Evolutionary conservation across 2,888 invertebrate genomes (phyloP), one percentile per base, ranked within the genome.

Genomic region (Pyrocoelia pectoralis): DNA sequence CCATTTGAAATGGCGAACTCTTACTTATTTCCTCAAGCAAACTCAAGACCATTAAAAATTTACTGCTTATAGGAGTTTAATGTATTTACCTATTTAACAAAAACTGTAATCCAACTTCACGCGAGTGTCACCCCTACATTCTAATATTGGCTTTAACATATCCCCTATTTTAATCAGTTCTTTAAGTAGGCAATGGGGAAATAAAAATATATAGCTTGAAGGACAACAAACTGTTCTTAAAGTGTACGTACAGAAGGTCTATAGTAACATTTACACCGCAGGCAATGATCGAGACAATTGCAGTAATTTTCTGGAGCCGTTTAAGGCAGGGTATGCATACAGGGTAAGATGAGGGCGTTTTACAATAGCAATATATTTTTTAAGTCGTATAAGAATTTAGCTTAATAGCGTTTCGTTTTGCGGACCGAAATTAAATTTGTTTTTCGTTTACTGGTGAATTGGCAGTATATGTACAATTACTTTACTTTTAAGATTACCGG

Each of bases 101-200:
- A 61, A 61, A 65, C 57, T 53, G 51, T 61, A 65, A 65, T 65
- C 57, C 56, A 46, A 18, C 56, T 57, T 61, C 59, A 56, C 63
- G 54, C 63, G 46, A 56, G 18, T 65, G 65, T 64, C 70, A 66
- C 64, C 68, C 72, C 71, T 68, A 70, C 68, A 65, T 72, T 74
- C 76, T 75, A 78, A 79, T 77, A 77, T 78, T 74, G 79, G 76
- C 76, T 77, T 76, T 77, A 76, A 79, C 78, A 75, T 77, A 77
- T 77, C 77, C 79, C 79, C 77, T 73, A 75, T 79, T 80, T 81
- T 81, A 81, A 81, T 81, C 80, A 81, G 81, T 77, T 80, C 76
- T 77, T 80, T 80, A 80, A 81, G 80, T 81, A 80, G 80, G 78
- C 81, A 79, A 80, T 76, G 74, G 81, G 80, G 81, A 81, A 81